phyloP scores from a whole-genome alignment of 2,888 invertebrate species.

The Ommatoiulus sabulosus region DNA sequence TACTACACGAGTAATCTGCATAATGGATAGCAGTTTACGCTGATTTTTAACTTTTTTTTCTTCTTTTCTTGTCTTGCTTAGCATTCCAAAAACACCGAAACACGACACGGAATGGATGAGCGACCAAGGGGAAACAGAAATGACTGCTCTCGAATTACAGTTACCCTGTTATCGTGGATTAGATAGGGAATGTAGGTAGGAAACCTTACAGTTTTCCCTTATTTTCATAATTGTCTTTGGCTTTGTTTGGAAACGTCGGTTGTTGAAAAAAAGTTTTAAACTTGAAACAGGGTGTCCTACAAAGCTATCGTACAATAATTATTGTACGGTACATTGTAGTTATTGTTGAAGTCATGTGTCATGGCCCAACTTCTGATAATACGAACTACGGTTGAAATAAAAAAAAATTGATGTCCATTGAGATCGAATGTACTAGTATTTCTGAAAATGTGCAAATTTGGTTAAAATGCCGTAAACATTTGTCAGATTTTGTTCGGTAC shows the following conservation, averaged over 20 bases:
- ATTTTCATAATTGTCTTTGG: not conserved
- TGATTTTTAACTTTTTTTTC: conserved; percentile 31
- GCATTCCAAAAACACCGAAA: conserved; percentile 17
- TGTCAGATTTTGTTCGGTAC: too few species aligned
- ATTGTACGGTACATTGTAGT: too few species aligned
- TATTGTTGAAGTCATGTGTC: too few species aligned
- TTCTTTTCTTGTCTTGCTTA: not conserved
- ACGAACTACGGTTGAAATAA: too few species aligned
- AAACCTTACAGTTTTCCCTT: not conserved
- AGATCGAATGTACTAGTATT: too few species aligned
- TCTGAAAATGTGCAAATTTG: too few species aligned
- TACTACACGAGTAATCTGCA: not conserved
- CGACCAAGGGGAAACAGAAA: not conserved
- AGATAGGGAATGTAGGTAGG: not conserved
- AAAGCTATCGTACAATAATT: not conserved
- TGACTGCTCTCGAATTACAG: not conserved
- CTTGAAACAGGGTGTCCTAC: not conserved
- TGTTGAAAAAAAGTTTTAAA: too few species aligned
- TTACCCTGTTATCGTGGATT: not conserved
- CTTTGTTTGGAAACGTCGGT: not conserved
- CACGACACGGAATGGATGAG: conserved; percentile 27
- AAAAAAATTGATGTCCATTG: too few species aligned
- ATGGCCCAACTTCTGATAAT: too few species aligned
- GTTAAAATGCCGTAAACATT: too few species aligned
- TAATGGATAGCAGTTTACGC: not conserved